Percentiles rank a stretch among this genome's conserved stretches.
Conservation (phyloP, 2,888 invertebrate species). For the Tetranychus piercei region DNA sequence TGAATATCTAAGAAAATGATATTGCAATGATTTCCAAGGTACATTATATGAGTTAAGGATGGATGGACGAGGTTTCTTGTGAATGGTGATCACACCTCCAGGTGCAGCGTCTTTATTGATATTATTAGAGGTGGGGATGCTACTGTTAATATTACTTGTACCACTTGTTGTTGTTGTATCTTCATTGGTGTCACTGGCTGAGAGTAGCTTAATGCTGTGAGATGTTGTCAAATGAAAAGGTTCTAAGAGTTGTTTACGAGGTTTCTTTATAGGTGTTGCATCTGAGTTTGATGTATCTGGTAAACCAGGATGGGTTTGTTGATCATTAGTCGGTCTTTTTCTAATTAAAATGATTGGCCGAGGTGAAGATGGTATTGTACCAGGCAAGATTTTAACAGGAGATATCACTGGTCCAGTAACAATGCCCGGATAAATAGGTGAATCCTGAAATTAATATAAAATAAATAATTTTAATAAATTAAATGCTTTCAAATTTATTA, state of each 20-base stretch:
- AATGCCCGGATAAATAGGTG: neutral
- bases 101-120: slow-evolving; percentile 8
- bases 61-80: slow-evolving; percentile 25
- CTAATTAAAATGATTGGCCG: slow-evolving; percentile 20
- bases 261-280: slow-evolving; percentile 63
- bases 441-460: no score
- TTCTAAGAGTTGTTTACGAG: slow-evolving; percentile 70
- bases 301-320: no score
- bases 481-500: no score
- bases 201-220: slow-evolving; percentile 13
- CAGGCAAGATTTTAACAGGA: slow-evolving; percentile 6
- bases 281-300: slow-evolving; percentile 15
- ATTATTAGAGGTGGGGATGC: neutral
- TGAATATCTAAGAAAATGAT: slow-evolving; percentile 52
- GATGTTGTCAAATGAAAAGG: slow-evolving; percentile 31
- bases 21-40: slow-evolving; percentile 51
- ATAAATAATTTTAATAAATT: no score
- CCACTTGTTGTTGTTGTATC: neutral
- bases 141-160: neutral
- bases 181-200: neutral
- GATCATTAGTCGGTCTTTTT: slow-evolving; percentile 8
- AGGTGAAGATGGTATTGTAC: slow-evolving; percentile 18
- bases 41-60: slow-evolving; percentile 45
- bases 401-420: slow-evolving; percentile 10
- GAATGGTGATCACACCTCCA: slow-evolving; percentile 12